Conservation (phyloP, 2,888 invertebrate species). For the Dyspetes luteomarginatus region DNA sequence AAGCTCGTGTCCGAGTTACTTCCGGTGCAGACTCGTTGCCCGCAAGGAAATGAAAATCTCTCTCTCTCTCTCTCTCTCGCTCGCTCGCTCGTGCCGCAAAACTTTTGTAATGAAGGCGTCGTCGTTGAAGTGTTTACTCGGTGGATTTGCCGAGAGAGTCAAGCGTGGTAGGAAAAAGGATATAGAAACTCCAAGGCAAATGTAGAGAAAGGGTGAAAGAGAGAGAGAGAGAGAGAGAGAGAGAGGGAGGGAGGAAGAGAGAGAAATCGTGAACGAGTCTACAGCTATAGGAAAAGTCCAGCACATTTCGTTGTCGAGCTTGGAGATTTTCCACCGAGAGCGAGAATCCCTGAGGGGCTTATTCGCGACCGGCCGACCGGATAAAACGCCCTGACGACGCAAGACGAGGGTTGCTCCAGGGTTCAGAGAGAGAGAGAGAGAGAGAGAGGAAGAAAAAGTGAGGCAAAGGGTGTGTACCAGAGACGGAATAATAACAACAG, state of each 20-base stretch:
- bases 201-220: background rate
- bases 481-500: constrained; percentile 9
- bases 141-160: constrained; percentile 70
- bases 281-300: constrained; percentile 3
- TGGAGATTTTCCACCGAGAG: constrained; percentile 23
- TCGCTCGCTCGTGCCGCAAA: constrained; percentile 48
- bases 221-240: too few species aligned
- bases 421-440: too few species aligned
- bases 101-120: constrained; percentile 75
- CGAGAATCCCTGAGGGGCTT: constrained; percentile 5
- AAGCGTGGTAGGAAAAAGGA: constrained; percentile 52
- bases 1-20: constrained; percentile 68
- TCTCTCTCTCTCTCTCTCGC: constrained; percentile 43
- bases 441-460: too few species aligned
- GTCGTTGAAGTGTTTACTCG: constrained; percentile 71
- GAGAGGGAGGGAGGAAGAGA: too few species aligned
- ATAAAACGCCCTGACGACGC: constrained; percentile 27
- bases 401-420: background rate
- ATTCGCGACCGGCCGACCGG: constrained; percentile 21
- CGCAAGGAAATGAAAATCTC: constrained; percentile 76
- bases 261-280: too few species aligned
- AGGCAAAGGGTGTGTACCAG: background rate
- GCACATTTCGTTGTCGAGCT: constrained; percentile 10
- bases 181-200: background rate
- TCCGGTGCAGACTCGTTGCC: constrained; percentile 63